Base-by-base conservation (phyloP, 92 coral and sea anemone genomes). In the Phymanthus crucifer region DNA sequence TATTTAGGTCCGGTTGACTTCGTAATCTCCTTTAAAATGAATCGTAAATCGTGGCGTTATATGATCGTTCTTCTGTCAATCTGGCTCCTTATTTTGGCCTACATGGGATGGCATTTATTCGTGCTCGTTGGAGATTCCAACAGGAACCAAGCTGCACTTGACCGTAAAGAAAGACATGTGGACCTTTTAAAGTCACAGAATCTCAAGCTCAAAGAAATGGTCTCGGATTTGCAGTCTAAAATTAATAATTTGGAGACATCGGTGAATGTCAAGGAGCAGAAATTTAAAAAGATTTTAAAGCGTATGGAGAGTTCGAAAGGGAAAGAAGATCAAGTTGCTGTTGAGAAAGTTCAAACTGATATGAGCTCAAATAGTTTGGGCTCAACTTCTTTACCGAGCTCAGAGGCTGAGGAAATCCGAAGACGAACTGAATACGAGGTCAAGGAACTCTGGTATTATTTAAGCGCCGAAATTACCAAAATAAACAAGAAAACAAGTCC, bases 381-480 rank as follows among this genome's bases (percentile, higher is more conserved):
- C 6, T 73, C 78, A 23, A 16, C 66, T 40, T 40, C 67, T 45
- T 24, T 3, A 19, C 92, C 88, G 19, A 89, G 92, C 73, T 74
- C 76, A 19, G 84, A 88, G 67, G 76, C 83, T 65, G 88, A 90
- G 76, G 86, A 66, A 27, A 52, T 70, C 4, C 84, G 90, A 56
- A 78, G 99, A 72, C 84, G 98, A 38, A 87, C 92, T 61, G 88
- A 85, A 37, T 93, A 91, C 17, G 95, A 89, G 54, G 91, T 91
- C 18, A 87, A 87, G 47, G 99, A 95, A 67, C 85, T 95, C 43
- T 93, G 92, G 93, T 93, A 95, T 76, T 95, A 86, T 83, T 47
- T 93, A 18, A 95, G 98, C 82, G 95, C 98, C 7, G 98, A 93
- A 77, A 83, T 91, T 3, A 93, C 94, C 27, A 89, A 87, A 70